Percentiles rank a stretch among this genome's conserved stretches.
These are phyloP conservation scores for Paramisgurnus dabryanus DNA, from an alignment of 2,113 vertebrate genomes.

Conservation along the genomic window DNA sequence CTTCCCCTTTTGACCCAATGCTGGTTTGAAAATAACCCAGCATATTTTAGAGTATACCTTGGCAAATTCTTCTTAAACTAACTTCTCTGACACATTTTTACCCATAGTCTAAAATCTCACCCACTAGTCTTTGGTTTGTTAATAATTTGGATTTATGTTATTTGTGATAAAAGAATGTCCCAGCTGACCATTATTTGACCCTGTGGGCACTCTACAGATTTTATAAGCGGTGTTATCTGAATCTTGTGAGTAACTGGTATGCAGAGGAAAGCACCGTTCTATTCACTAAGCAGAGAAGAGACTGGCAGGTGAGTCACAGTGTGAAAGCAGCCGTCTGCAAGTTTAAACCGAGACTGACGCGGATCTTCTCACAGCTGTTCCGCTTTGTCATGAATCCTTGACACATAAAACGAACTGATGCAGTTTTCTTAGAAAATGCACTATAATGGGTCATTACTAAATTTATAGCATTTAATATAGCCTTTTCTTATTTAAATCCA, in stretches of 20 bases:
- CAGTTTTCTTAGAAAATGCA: conserved; percentile 12
- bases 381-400: conserved; percentile 14
- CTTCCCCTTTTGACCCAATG: no score
- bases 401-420: conserved; percentile 16
- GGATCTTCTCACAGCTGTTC: conserved; percentile 10
- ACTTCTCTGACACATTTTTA: no score
- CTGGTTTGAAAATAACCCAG: no score
- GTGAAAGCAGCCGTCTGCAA: conserved; percentile 16
- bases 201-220: neutral
- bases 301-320: conserved; percentile 21
- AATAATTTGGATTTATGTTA: neutral
- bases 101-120: no score
- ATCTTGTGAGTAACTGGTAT: conserved; percentile 10
- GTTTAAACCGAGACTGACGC: conserved; percentile 22
- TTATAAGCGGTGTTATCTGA: conserved; percentile 19
- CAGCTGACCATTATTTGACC: neutral
- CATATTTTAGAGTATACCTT: no score
- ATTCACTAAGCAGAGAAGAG: conserved; percentile 14
- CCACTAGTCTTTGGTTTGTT: neutral
- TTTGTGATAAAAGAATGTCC: neutral
- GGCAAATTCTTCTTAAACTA: no score
- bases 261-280: neutral
- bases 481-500: no score
- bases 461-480: no score
- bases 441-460: neutral